Base-by-base conservation (phyloP, 2,797 vertebrate species). In the Sparidentex hasta region DNA sequence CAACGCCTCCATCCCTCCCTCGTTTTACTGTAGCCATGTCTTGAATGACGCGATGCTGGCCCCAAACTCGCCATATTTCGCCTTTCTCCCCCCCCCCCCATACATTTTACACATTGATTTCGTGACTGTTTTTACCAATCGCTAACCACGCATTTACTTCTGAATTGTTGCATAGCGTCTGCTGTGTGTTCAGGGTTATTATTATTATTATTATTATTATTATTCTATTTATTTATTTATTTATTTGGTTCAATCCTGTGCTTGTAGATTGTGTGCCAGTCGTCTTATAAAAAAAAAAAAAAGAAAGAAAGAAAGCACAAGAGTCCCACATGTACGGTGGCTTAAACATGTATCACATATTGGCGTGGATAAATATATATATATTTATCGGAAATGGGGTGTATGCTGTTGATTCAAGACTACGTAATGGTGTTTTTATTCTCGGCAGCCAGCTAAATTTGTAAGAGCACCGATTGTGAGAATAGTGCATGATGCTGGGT, bases 351-450 rank as follows among this genome's bases (percentile, higher is more conserved):
- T 65, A 87, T 88, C 85, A 79, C 89, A 85, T 23, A 79, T 71
- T 89, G 89, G 77, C 86, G 20, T 87, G 87, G 78, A 86, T 33
- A n/a, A n/a, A n/a, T n/a, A n/a, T n/a, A n/a, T n/a, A n/a, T n/a
- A n/a, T n/a, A 33, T 85, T 5, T 87, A 71, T 93, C 89, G 80
- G 89, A 88, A 92, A 87, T 62, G 86, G 87, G 92, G 85, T 93
- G 92, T 91, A 92, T 91, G 92, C 91, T 93, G 92, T 92, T 90
- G 90, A 93, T 91, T 89, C 88, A 87, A 91, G 84, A 85, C 94
- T 90, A 92, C 94, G 91, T 94, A 93, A 93, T 92, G 90, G 84
- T 93, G 93, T 93, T 93, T 93, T 91, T 93, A 94, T 93, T 87
- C 87, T 77, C 81, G 81, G 66, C 83, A 77, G 82, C 88, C 80